These are phyloP conservation scores for Chelonia mydas DNA, from an alignment of 2,797 vertebrate species.

Conservation along the genomic window DNA sequence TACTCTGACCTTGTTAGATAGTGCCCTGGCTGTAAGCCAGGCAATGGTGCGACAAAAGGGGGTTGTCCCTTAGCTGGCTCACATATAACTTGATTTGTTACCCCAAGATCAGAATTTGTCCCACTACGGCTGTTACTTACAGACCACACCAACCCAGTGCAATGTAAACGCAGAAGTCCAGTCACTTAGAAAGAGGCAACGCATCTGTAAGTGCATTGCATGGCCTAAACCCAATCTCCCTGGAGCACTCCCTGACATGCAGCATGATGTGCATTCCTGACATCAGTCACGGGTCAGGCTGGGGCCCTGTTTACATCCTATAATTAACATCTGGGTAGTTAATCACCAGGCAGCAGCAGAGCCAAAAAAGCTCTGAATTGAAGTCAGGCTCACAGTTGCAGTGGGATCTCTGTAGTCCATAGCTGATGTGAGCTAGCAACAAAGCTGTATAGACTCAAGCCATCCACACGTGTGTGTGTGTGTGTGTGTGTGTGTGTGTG, in stretches of 20 bases:
- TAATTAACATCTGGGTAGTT: conserved; percentile 43
- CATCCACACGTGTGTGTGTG: too few species aligned
- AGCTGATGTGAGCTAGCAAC: neutral
- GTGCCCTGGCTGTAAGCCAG: neutral
- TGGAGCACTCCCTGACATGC: neutral
- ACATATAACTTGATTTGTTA: neutral
- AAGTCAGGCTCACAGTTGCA: fast-evolving
- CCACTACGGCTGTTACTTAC: neutral
- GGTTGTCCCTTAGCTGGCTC: neutral
- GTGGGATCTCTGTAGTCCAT: neutral
- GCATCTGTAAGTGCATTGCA: fast-evolving
- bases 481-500: too few species aligned
- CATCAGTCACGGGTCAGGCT: fast-evolving
- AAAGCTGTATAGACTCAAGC: neutral
- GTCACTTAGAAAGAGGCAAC: neutral
- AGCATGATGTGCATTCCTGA: neutral
- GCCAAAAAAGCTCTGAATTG: fast-evolving
- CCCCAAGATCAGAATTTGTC: neutral
- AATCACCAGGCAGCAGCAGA: neutral
- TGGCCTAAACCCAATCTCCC: fast-evolving
- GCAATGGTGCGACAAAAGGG: neutral
- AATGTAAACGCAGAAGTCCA: neutral
- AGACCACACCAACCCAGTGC: neutral
- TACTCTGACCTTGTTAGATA: neutral
- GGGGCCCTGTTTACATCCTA: conserved; percentile 50